These are phyloP conservation scores for Parnassius apollo DNA, from an alignment of 2,888 invertebrate species.

Conservation along the genomic window DNA sequence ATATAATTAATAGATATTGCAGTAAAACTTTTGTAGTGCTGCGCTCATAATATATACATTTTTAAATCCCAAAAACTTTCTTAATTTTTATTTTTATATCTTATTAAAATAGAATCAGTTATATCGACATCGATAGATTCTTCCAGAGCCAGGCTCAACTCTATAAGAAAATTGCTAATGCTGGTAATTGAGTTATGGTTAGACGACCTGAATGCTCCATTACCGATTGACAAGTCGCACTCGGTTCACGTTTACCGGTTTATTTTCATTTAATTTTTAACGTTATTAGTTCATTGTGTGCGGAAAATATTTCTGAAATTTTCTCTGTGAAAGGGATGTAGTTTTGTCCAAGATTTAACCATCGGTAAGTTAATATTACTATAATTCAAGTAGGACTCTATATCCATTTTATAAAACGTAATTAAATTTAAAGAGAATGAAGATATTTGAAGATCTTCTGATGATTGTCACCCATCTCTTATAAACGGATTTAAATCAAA, in stretches of 20 bases:
- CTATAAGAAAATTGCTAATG: conserved; percentile 74
- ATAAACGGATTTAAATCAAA: no score
- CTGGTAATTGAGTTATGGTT: conserved; percentile 77
- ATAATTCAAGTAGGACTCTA: no score
- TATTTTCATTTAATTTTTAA: conserved; percentile 17
- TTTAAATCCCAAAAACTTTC: no score
- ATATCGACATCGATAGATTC: conserved; percentile 36
- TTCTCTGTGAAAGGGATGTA: conserved; percentile 43
- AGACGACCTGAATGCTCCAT: conserved; percentile 66
- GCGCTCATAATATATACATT: no score
- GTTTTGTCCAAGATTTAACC: conserved; percentile 32
- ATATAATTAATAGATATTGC: no score
- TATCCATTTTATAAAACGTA: no score
- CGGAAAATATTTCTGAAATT: conserved; percentile 19
- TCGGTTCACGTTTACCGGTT: conserved; percentile 33
- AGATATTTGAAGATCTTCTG: no score
- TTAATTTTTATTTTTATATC: background rate
- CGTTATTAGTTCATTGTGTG: conserved; percentile 21
- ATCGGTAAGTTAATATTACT: conserved; percentile 15
- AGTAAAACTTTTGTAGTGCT: no score
- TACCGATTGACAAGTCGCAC: conserved; percentile 51
- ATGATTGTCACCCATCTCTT: no score
- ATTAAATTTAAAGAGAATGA: no score
- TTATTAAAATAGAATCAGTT: background rate
- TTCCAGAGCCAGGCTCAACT: conserved; percentile 37